A percentile compares a stretch with the other conserved stretches of the same genome.
Evolutionary conservation across 2,888 invertebrate species (phyloP).

Genomic region (Eilema caniola): DNA sequence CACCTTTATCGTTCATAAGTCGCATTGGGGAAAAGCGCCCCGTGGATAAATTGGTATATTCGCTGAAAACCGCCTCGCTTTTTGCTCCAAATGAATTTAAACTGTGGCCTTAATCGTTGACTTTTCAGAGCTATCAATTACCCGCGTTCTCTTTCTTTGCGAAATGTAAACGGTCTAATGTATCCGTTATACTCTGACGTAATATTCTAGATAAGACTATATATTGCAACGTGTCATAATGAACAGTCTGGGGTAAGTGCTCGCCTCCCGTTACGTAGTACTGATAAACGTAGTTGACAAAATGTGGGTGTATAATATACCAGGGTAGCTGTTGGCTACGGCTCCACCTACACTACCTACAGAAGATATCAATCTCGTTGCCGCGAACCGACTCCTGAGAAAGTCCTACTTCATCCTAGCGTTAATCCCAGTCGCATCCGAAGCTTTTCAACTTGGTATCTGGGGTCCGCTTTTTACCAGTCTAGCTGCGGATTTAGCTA

Average conservation of each 20-base stretch:
- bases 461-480: too few relatives aligned
- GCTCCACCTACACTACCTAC: neutral
- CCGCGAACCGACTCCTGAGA: too few relatives aligned
- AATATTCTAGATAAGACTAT: conserved; percentile 24
- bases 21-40: conserved; percentile 25
- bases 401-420: too few relatives aligned
- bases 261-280: neutral
- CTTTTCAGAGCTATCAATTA: conserved; percentile 58
- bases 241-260: neutral
- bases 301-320: neutral
- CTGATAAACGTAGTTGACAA: neutral
- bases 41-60: conserved; percentile 39
- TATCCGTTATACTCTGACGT: conserved; percentile 14
- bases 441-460: too few relatives aligned
- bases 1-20: conserved; percentile 25
- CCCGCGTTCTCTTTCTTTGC: conserved; percentile 53
- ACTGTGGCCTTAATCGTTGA: conserved; percentile 50
- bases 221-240: neutral
- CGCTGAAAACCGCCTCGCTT: conserved; percentile 41
- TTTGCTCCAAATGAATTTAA: conserved; percentile 55
- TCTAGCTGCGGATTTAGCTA: too few relatives aligned
- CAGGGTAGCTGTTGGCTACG: neutral
- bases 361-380: neutral
- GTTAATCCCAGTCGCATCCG: too few relatives aligned
- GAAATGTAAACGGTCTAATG: conserved; percentile 55